A percentile compares a stretch with the other conserved stretches of the same genome.
These are phyloP conservation scores for Leptoteleia sp. DNA, from an alignment of 1,140 invertebrate species.

Conservation along the genomic window DNA sequence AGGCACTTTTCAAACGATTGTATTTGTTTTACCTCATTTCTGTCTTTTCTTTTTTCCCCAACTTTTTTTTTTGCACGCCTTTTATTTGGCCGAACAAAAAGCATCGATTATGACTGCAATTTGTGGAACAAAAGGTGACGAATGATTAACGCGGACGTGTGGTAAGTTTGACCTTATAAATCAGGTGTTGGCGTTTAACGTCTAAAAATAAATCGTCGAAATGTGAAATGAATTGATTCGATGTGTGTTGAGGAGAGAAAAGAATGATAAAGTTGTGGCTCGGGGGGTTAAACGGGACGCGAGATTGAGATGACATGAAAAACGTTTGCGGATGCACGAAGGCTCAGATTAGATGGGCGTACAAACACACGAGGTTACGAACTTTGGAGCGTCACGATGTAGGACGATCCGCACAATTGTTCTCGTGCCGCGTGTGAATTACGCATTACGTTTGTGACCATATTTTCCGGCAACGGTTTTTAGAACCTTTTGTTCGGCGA, in stretches of 20 bases:
- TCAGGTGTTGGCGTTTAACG: too few relatives aligned
- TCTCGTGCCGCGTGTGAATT: conserved; percentile 36
- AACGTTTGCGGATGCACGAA: conserved; percentile 50
- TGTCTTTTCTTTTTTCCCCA: too few relatives aligned
- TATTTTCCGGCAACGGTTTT: conserved; percentile 35
- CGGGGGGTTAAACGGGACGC: conserved; percentile 43
- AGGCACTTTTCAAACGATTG: too few relatives aligned
- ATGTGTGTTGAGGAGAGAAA: neutral
- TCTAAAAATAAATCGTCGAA: conserved; percentile 5
- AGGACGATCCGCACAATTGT: conserved; percentile 57
- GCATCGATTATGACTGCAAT: too few relatives aligned
- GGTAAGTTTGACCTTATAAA: too few relatives aligned
- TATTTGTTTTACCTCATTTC: too few relatives aligned
- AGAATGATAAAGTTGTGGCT: conserved; percentile 4
- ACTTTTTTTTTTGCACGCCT: too few relatives aligned
- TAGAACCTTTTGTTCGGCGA: conserved; percentile 27
- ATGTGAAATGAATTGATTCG: conserved; percentile 19
- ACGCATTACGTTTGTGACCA: conserved; percentile 41
- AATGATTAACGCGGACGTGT: too few relatives aligned
- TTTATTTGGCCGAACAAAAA: too few relatives aligned
- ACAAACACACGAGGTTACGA: conserved; percentile 49
- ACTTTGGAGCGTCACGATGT: conserved; percentile 39
- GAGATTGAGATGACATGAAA: conserved; percentile 53
- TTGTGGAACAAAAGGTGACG: too few relatives aligned
- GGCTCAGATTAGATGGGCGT: conserved; percentile 55